Conservation (phyloP, 64 coral and sea anemone species). For the Anthopleura sola region DNA sequence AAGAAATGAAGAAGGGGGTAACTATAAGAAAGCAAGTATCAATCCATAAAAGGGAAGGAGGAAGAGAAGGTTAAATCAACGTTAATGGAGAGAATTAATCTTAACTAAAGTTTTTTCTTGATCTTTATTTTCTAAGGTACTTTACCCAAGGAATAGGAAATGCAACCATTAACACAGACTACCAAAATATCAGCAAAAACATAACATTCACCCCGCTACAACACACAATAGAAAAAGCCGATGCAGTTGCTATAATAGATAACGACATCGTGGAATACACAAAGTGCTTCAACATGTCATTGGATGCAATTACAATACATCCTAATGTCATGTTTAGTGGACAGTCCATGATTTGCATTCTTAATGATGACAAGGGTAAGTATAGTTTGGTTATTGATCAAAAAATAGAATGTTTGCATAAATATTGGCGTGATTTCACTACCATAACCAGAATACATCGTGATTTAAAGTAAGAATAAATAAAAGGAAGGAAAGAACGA, state of each 20-base stretch:
- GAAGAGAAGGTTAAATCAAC: too few relatives aligned
- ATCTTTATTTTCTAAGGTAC: neutral
- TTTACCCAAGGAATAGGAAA: neutral
- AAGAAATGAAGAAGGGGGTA: too few relatives aligned
- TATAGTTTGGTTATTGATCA: neutral
- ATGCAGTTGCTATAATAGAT: neutral
- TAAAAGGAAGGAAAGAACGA: too few relatives aligned
- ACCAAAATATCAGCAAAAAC: neutral
- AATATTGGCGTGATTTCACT: too few relatives aligned
- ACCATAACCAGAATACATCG: too few relatives aligned
- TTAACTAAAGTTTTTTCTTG: too few relatives aligned
- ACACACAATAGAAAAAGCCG: neutral
- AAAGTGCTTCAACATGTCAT: neutral
- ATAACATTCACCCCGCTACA: neutral
- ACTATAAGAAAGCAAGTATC: too few relatives aligned
- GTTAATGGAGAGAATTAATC: too few relatives aligned
- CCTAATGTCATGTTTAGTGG: neutral
- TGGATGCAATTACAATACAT: neutral
- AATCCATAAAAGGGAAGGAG: too few relatives aligned
- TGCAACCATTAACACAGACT: neutral
- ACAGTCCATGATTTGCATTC: neutral
- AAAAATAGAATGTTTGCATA: too few relatives aligned
- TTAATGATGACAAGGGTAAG: conserved; percentile 4
- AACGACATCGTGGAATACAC: neutral
- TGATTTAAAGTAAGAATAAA: too few relatives aligned